Base-by-base conservation (phyloP, 2,888 invertebrate genomes). In the Nomada hirtipes region DNA sequence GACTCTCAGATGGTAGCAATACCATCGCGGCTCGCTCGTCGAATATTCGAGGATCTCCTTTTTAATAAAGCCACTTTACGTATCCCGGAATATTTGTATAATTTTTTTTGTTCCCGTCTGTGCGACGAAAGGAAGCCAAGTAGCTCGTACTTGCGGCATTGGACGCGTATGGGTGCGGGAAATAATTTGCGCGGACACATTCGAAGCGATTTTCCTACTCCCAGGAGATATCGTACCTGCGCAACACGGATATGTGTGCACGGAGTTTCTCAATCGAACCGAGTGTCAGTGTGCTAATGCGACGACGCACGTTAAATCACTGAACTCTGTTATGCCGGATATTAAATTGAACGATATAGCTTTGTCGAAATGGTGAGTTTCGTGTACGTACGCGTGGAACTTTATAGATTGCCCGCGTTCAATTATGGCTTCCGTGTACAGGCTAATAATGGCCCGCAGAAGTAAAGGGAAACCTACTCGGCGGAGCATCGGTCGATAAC, bases 301-400 rank as follows among this genome's bases (percentile, higher is more conserved):
- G 60, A 61, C 4, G 29, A 29, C n/a, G 64, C 50, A 29, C 55
- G 67, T 79, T 79, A 71, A 79, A 79, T 75, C 69, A 71, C 26
- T 29, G 53, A 7, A 15, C 55, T 29, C 36, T 26, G 78, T 64
- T 60, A 59, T 42, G 3, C 36, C 26, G 64, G 59, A 36, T 67
- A 74, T 67, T 61, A 74, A 82, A 75, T 75, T 42, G 69, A 78
- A 78, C 53, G 69, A 78, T 55, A 73, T 42, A 61, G 36, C 69
- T 64, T 42, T 20, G 57, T 10, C 20, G 68, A 53, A 65, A 78
- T 78, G 64, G 44, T 68, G 20, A 18, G 50, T 44, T 50, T 29
- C 59, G 9, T 59, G 61, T 4, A 13, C 13, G 50, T 47, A 10
- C 20, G 20, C 55, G 26, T 13, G 67, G 13, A 59, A 72, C 59